Percentiles rank a stretch among this genome's conserved stretches.
Conservation (phyloP, 1,140 invertebrate species). For the Marisa cornuarietis region DNA sequence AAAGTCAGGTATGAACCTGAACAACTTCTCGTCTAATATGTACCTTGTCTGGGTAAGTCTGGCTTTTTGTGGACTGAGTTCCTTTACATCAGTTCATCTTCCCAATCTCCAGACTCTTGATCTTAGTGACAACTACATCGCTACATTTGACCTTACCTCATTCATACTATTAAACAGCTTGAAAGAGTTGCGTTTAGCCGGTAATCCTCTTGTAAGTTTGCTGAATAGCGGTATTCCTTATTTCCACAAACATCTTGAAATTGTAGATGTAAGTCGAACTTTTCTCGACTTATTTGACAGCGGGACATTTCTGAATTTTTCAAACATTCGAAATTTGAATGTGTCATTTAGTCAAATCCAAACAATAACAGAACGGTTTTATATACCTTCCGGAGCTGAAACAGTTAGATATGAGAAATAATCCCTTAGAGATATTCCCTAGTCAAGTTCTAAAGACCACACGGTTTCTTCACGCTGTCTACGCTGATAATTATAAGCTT, state of each 20-base stretch:
- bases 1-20: background rate
- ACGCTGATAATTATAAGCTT: constrained; percentile 36
- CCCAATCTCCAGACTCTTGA: background rate
- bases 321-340: background rate
- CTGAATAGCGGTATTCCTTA: background rate
- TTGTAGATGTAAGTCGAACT: background rate
- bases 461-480: constrained; percentile 7
- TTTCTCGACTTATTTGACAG: background rate
- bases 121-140: background rate
- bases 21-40: background rate
- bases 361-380: background rate
- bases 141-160: background rate
- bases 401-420: background rate
- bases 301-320: background rate
- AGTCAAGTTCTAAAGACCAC: constrained; percentile 21
- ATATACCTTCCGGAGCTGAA: background rate
- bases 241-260: background rate
- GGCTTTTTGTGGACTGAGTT: background rate
- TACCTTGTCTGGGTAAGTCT: background rate
- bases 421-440: background rate
- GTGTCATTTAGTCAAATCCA: background rate
- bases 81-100: background rate
- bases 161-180: background rate
- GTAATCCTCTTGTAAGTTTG: background rate
- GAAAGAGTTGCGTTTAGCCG: background rate